Evolutionary conservation across 1,140 invertebrate genomes (phyloP), one percentile per base, ranked within the genome.

Genomic region (Rhizoglyphus robini): DNA sequence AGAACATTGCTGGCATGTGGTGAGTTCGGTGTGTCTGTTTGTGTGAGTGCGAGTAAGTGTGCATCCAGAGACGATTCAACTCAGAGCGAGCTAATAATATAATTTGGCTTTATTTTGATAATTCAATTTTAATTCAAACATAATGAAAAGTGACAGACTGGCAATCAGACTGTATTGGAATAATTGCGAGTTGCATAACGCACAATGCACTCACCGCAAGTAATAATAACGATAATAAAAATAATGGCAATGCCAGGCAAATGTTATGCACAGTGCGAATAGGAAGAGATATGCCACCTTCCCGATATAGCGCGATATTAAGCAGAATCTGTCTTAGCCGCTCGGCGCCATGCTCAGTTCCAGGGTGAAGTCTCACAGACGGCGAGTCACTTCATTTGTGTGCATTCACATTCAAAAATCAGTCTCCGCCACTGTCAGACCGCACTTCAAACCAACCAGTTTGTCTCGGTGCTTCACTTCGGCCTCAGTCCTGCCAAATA

Each of bases 331-430:
- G 41, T 46, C 41, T 46, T 46, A 46, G 41, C 41, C 15, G 41
- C 15, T 46, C 36, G 36, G 51, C n/a, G n/a, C 51, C 51, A 54
- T 54, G 51, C 51, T 54, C 51, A 54, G 31, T 11, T n/a, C n/a
- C n/a, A n/a, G n/a, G 15, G 51, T 25, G 23, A 8, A 54, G 8
- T 54, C 20, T 8, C 51, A 54, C 51, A 8, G 41, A 46, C 41
- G 23, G 51, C 23, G 23, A 54, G 51, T 54, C 51, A 54, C 51
- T 54, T 54, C 8, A 54, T 46, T 46, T 46, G 41, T 46, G 41
- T 46, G 41, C 41, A 46, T 54, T 54, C 51, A 54, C 51, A 54
- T 54, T 54, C 51, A 54, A 54, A 54, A 54, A 54, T 54, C 51
- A 54, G 51, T 54, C 51, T 32, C 51, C n/a, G n/a, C n/a, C n/a